Evolutionary conservation across 2,113 vertebrate species (phyloP), one percentile per base, ranked within the genome.

Genomic region (Gallinago undulata): DNA sequence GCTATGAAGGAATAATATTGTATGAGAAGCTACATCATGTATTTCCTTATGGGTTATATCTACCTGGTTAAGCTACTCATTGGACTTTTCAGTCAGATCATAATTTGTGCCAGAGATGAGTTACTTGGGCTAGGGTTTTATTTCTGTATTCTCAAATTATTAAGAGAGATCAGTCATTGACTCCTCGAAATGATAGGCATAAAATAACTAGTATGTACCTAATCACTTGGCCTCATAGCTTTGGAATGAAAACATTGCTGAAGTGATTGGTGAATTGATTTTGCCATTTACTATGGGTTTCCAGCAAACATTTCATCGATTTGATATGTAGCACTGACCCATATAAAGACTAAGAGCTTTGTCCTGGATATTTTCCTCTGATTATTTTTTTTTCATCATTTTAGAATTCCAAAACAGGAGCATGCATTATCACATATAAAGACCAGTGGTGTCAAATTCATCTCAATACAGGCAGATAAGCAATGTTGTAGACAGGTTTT

Each of bases 201-300:
- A 97, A 97, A 97, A 95, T 84, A 94, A 75, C 23, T 22, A 94
- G 53, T 89, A 96, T 96, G 64, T 91, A 92, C 45, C 75, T 97
- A 97, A 98, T 96, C 94, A 91, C 70, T 81, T 94, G 92, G 69
- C 75, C 97, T 85, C 84, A 96, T 93, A 91, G 33, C 69, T 95
- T 97, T 94, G 90, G 87, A 96, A 97, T 78, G 93, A 97, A 98
- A 97, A 95, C 64, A 84, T 75, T 90, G 81, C 91, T 96, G 96
- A 98, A 87, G 89, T 94, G 96, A 97, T 96, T 93, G 92, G 95
- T 95, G 91, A 97, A 98, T 98, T 97, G 97, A 97, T 98, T 98
- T 98, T 98, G 69, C 60, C 94, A 97, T 97, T 98, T 97, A 96
- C 91, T 93, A 55, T 95, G 94, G 94, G 93, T 96, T 98, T 98